Percentiles rank a stretch among this genome's conserved stretches.
Conservation (phyloP, 2,113 vertebrate species). For the Limanda limanda region DNA sequence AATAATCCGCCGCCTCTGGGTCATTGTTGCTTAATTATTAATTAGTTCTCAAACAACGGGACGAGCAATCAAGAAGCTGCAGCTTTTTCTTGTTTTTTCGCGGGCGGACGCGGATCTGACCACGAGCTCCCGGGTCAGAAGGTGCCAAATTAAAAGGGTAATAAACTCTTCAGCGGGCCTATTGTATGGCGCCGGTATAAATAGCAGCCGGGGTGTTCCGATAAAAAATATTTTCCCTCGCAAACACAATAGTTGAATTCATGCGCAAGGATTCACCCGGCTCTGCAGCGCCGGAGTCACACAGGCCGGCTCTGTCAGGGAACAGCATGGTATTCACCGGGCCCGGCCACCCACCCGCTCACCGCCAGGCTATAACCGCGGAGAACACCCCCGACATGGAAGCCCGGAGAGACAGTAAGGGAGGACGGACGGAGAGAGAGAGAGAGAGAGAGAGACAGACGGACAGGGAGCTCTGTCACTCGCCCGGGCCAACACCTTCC, state of each 20-base stretch:
- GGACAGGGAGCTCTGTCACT: conserved; percentile 54
- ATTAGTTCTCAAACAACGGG: conserved; percentile 48
- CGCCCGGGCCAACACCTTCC: conserved; percentile 75
- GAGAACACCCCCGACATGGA: conserved; percentile 38
- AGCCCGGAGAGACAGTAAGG: conserved; percentile 24
- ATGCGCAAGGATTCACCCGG: conserved; percentile 68
- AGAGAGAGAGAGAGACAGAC: neutral
- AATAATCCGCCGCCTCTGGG: conserved; percentile 67
- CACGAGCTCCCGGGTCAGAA: conserved; percentile 51
- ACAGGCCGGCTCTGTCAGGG: conserved; percentile 76
- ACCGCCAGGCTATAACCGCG: conserved; percentile 12
- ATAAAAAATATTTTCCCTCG: conserved; percentile 73
- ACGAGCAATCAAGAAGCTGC: conserved; percentile 14
- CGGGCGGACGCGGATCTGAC: conserved; percentile 29
- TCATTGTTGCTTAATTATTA: conserved; percentile 64
- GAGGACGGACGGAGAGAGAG: conserved; percentile 28
- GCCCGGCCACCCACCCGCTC: conserved; percentile 38
- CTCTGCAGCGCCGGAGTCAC: conserved; percentile 75
- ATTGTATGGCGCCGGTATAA: conserved; percentile 66
- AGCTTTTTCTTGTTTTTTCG: conserved; percentile 19
- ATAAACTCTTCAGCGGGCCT: conserved; percentile 59
- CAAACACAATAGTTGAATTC: conserved; percentile 80
- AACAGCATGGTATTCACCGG: conserved; percentile 77
- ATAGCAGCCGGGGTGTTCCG: conserved; percentile 72
- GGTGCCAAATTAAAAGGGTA: conserved; percentile 59